Percentiles rank a stretch among this genome's conserved stretches.
These are phyloP conservation scores for Brachyhypopomus gauderio DNA, from an alignment of 2,113 vertebrate genomes.

Conservation along the genomic window DNA sequence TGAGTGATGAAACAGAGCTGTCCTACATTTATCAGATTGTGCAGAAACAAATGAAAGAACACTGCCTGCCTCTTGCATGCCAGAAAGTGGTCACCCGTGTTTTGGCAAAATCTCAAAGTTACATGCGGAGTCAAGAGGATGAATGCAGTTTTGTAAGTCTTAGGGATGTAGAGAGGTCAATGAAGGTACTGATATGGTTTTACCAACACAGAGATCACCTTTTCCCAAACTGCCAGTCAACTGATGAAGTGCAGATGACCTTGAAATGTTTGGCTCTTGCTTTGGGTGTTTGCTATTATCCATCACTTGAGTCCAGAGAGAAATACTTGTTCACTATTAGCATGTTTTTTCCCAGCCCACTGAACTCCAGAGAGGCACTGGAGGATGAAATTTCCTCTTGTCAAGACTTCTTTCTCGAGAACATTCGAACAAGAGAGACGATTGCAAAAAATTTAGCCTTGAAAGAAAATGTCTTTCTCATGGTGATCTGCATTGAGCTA, in stretches of 20 bases:
- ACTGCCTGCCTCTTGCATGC: constrained; percentile 56
- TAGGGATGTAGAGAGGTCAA: constrained; percentile 78
- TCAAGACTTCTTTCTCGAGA: constrained; percentile 73
- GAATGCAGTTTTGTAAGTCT: constrained; percentile 82
- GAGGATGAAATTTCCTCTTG: constrained; percentile 66
- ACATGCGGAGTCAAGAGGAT: constrained; percentile 68
- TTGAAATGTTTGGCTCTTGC: constrained; percentile 73
- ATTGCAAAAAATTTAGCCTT: constrained; percentile 75
- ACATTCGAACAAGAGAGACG: constrained; percentile 67
- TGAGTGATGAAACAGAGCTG: constrained; percentile 73
- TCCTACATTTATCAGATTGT: constrained; percentile 79
- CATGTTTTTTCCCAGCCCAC: constrained; percentile 59
- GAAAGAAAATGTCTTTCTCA: constrained; percentile 81
- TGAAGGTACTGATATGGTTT: constrained; percentile 77
- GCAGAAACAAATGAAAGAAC: constrained; percentile 59
- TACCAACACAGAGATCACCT: constrained; percentile 63
- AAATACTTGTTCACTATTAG: constrained; percentile 67
- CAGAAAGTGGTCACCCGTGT: constrained; percentile 63
- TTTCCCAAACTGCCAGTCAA: constrained; percentile 25
- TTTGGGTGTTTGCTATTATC: constrained; percentile 77
- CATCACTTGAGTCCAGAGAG: constrained; percentile 69
- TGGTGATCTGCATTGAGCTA: constrained; percentile 79
- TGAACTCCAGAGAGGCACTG: constrained; percentile 51
- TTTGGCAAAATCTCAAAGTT: constrained; percentile 73
- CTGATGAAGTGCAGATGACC: constrained; percentile 29